These are phyloP conservation scores for Dascyllus trimaculatus DNA, from an alignment of 2,113 vertebrate species.

Conservation along the genomic window DNA sequence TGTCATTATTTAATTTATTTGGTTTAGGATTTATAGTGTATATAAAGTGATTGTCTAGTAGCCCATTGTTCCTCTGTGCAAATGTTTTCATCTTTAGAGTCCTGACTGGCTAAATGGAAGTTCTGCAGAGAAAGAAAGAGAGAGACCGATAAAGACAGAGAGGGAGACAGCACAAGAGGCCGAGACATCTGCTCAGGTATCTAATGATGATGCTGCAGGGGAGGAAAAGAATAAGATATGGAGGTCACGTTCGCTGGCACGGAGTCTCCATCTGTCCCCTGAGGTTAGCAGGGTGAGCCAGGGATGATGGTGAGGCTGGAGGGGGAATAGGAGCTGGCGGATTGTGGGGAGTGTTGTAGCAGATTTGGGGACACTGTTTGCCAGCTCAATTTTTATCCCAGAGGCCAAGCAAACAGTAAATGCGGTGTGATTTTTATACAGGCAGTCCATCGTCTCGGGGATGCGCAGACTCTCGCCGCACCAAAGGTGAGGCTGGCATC, in stretches of 20 bases:
- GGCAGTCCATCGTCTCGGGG: conserved; percentile 39
- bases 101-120: conserved; percentile 20
- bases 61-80: conserved; percentile 12
- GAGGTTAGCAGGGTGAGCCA: conserved; percentile 59
- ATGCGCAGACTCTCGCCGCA: conserved; percentile 22
- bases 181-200: conserved; percentile 68
- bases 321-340: background rate
- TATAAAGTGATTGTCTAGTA: conserved; percentile 21
- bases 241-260: conserved; percentile 58
- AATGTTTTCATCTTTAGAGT: conserved; percentile 33
- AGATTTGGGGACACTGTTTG: conserved; percentile 37
- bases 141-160: conserved; percentile 12
- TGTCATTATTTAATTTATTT: conserved; percentile 14
- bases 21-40: conserved; percentile 8
- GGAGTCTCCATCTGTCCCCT: conserved; percentile 66
- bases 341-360: conserved; percentile 16
- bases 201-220: conserved; percentile 64
- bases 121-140: conserved; percentile 22
- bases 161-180: conserved; percentile 33
- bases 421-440: conserved; percentile 51
- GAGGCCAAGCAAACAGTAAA: conserved; percentile 58
- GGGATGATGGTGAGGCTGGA: conserved; percentile 29
- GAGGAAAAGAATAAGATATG: conserved; percentile 56
- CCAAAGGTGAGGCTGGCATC: conserved; percentile 48
- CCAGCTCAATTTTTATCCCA: conserved; percentile 58